Percentiles rank a stretch among this genome's conserved stretches.
Conservation (phyloP, 1,140 invertebrate genomes). For the Lanistes nyassanus region DNA sequence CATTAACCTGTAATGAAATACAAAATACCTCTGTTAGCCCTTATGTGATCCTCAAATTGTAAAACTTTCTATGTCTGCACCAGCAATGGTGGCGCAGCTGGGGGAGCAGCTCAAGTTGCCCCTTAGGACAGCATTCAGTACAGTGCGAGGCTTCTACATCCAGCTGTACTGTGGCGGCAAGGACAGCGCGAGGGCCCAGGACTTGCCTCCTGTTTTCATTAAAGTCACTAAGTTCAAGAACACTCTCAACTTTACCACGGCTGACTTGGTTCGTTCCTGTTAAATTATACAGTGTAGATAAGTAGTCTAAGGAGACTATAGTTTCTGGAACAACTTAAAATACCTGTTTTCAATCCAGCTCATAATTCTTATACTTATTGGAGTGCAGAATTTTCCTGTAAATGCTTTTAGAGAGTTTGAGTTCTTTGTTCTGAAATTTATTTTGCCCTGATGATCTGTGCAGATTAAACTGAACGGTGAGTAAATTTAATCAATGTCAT, state of each 20-base stretch:
- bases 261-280: slow-evolving; percentile 72
- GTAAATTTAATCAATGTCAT: slow-evolving; percentile 18
- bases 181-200: slow-evolving; percentile 24
- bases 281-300: too few species aligned
- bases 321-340: too few species aligned
- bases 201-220: slow-evolving; percentile 74
- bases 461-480: slow-evolving; percentile 66
- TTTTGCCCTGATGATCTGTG: slow-evolving; percentile 51
- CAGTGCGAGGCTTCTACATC: slow-evolving; percentile 81
- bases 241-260: slow-evolving; percentile 80
- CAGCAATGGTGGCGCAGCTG: slow-evolving; percentile 74
- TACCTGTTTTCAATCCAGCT: too few species aligned
- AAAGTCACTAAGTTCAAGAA: slow-evolving; percentile 75
- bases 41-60: too few species aligned
- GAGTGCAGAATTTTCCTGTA: too few species aligned
- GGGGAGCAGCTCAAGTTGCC: slow-evolving; percentile 74
- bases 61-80: too few species aligned
- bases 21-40: too few species aligned
- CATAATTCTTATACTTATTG: too few species aligned
- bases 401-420: neutral
- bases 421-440: neutral
- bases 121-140: slow-evolving; percentile 75
- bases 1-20: too few species aligned
- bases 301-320: too few species aligned
- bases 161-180: slow-evolving; percentile 70